Evolutionary conservation across 2,888 invertebrate species (phyloP), one percentile per base, ranked within the genome.

Genomic region (Sisyra nigra): DNA sequence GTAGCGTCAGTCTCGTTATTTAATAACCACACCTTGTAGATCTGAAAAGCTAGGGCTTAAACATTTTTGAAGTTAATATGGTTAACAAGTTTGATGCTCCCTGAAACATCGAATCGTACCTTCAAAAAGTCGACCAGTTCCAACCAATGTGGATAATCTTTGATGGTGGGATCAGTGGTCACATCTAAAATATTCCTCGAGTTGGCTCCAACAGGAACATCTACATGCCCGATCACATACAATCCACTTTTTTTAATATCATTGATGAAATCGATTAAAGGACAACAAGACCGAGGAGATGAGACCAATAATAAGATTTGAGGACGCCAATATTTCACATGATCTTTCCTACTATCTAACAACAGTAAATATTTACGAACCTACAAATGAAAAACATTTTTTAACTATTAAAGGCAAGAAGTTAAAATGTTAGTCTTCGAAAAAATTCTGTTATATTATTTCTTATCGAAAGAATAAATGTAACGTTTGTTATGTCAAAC

Each of bases 241-340:
- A 92, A 67, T 2, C 87, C 85, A 32, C 86, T 85, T 59, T 98
- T 98, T 58, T 99, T 98, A 57, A 98, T 72, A 57, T 96, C 97
- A 55, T 99, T 98, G 10, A 94, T 88, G 62, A 98, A 98, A 63
- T 92, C 86, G 31, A 98, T 92, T 35, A 97, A 70, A 0, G 94
- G 91, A 55, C 89, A 87, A 9, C 82, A 74, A 6, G 89, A 83
- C 8, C 94, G 69, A 1, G 97, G 97, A 45, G 91, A 89, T 1
- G 89, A 77, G 1, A 98, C 84, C 62, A 98, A 70, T 2, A 98
- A 67, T 44, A 98, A 64, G 66, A 98, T 85, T 69, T 98, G 97
- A 0, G 97, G 97, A 2, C 97, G 70, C 98, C 98, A 98, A 65
- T 93, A 98, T 67, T 97, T 97, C 2, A 99, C 96, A 63, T 98